Evolutionary conservation across 2,888 invertebrate species (phyloP).

Genomic region (Thysanoteuthis rhombus): DNA sequence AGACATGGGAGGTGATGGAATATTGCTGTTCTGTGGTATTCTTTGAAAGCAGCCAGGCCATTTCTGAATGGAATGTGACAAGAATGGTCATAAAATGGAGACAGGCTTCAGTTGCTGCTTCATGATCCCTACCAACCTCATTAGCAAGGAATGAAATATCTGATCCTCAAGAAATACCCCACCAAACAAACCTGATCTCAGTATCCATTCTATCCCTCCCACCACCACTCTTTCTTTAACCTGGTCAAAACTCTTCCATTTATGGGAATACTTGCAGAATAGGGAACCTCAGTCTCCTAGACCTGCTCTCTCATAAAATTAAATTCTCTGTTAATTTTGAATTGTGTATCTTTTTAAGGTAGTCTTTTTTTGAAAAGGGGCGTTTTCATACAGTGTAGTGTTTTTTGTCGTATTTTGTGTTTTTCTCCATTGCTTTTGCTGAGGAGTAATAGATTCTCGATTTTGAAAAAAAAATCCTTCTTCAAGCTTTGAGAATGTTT

Average conservation of each 20-base stretch:
- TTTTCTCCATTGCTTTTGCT: background rate
- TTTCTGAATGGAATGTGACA: background rate
- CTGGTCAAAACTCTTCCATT: background rate
- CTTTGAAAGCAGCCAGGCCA: background rate
- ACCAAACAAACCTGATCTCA: background rate
- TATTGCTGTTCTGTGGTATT: background rate
- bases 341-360: background rate
- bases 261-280: background rate
- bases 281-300: background rate
- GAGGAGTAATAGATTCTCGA: background rate
- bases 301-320: background rate
- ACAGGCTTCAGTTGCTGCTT: conserved; percentile 12
- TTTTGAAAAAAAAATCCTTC: background rate
- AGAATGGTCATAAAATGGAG: background rate
- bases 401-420: background rate
- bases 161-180: background rate
- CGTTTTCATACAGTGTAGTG: background rate
- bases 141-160: background rate
- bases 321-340: background rate
- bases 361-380: too few species aligned
- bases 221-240: background rate
- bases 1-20: background rate
- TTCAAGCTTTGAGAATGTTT: background rate
- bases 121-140: background rate
- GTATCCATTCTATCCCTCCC: background rate